phyloP scores from a whole-genome alignment of 2,797 vertebrate species.

The Crocodylus rhombifer region DNA sequence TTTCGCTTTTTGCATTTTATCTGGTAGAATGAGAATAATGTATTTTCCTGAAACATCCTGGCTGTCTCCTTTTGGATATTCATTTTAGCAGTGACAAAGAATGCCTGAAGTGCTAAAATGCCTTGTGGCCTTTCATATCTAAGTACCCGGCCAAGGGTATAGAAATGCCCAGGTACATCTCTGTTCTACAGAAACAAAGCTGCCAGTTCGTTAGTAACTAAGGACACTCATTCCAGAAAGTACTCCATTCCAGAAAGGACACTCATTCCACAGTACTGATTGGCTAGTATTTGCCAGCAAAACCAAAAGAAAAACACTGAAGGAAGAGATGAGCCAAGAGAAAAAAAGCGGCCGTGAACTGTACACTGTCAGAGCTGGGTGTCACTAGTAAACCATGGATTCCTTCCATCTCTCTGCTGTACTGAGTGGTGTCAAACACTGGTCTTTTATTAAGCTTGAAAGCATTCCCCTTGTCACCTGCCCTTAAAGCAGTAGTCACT shows the following conservation, averaged over 20 bases:
- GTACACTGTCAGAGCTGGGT: background rate
- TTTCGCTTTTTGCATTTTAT: fast-evolving
- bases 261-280: background rate
- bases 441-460: background rate
- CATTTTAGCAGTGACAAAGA: background rate
- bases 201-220: background rate
- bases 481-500: background rate
- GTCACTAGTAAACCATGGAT: background rate
- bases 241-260: background rate
- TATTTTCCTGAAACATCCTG: background rate
- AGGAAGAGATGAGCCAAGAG: background rate
- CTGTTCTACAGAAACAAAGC: background rate
- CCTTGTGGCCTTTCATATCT: background rate
- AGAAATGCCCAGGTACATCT: no score
- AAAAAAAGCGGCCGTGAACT: background rate
- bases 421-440: background rate
- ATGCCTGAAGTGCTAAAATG: background rate
- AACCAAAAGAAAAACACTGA: no score
- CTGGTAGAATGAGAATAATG: background rate
- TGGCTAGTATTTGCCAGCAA: background rate
- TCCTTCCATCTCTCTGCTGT: background rate
- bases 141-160: background rate
- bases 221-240: background rate
- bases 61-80: background rate
- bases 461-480: background rate